phyloP scores from a whole-genome alignment of 2,113 vertebrate genomes.

The Prolemur simus region DNA sequence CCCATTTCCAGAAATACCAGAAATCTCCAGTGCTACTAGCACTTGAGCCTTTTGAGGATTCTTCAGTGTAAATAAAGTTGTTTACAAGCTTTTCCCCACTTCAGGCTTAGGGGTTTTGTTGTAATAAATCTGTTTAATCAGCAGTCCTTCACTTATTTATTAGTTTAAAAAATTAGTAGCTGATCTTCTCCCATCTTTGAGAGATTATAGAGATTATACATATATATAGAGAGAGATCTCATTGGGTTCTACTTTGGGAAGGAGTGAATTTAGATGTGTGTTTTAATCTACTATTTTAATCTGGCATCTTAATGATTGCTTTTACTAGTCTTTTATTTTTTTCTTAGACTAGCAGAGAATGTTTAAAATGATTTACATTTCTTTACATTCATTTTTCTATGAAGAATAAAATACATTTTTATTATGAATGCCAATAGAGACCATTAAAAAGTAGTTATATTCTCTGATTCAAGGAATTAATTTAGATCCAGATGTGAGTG shows the following conservation, averaged over 20 bases:
- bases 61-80: background rate
- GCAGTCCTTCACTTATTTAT: background rate
- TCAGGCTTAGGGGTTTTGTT: background rate
- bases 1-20: background rate
- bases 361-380: conserved; percentile 16
- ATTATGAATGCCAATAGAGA: background rate
- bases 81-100: background rate
- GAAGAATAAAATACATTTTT: background rate
- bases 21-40: background rate
- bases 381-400: background rate
- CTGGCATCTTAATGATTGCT: background rate
- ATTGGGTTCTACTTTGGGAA: background rate
- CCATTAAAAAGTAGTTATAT: conserved; percentile 31
- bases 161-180: background rate
- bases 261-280: background rate
- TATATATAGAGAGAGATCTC: background rate
- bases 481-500: background rate
- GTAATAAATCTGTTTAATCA: background rate
- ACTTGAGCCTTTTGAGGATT: background rate
- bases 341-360: background rate
- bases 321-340: conserved; percentile 26
- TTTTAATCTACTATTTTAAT: conserved; percentile 21
- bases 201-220: background rate
- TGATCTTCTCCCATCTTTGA: background rate
- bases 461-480: conserved; percentile 5